A percentile compares a stretch with the other conserved stretches of the same genome.
Evolutionary conservation across 2,888 invertebrate genomes (phyloP).

Genomic region (Philereme vetulata): DNA sequence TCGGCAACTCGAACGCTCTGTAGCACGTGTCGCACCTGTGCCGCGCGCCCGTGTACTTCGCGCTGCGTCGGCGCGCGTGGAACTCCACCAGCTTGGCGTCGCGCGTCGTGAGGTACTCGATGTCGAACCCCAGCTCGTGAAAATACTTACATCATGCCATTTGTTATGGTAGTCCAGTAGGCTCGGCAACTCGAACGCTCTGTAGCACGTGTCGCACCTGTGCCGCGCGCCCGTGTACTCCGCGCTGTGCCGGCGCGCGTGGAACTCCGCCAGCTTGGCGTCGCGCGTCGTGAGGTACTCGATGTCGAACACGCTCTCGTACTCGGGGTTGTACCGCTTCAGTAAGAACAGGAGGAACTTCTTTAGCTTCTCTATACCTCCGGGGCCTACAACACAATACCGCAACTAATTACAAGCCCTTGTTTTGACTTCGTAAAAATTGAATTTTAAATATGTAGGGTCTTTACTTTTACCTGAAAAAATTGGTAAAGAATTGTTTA

Average conservation of each 20-base stretch:
- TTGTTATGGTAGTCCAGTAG: slow-evolving; percentile 7
- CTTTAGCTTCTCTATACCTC: neutral
- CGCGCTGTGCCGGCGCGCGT: neutral
- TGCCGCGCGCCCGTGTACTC: slow-evolving; percentile 1
- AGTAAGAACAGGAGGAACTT: neutral
- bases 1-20: no score
- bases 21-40: no score
- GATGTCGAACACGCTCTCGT: neutral
- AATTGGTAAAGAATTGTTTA: no score
- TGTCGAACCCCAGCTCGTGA: no score
- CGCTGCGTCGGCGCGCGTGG: no score
- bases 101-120: no score
- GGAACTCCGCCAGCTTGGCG: slow-evolving; percentile 9
- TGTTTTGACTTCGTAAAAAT: no score
- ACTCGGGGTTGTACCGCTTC: neutral
- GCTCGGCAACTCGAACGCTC: neutral
- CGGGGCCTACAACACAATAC: neutral
- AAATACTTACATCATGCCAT: slow-evolving; percentile 7
- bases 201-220: slow-evolving; percentile 13
- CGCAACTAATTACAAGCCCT: no score
- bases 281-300: slow-evolving; percentile 8
- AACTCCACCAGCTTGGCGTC: no score
- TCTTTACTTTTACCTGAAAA: no score
- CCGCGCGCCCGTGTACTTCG: no score
- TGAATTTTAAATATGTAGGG: no score